A percentile compares a stretch with the other conserved stretches of the same genome.
Evolutionary conservation across 64 coral and sea anemone species (phyloP).

Genomic region (Platygyra sinensis): DNA sequence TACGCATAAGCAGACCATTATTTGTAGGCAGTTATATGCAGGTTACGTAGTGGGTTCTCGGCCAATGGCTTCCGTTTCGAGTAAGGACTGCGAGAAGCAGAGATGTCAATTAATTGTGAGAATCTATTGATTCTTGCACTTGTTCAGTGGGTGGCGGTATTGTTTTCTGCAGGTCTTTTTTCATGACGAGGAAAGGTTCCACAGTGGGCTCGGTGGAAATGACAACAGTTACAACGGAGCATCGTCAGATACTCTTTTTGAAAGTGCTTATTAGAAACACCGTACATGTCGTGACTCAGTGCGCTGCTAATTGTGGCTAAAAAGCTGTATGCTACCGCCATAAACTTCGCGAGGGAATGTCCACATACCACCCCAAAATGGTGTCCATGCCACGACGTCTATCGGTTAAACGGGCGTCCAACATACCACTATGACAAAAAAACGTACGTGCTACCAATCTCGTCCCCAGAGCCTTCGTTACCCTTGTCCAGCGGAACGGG

Average conservation of each 20-base stretch:
- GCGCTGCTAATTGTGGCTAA: conserved; percentile 59
- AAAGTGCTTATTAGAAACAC: conserved; percentile 70
- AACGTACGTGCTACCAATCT: conserved; percentile 59
- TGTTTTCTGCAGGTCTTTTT: no score
- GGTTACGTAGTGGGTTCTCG: no score
- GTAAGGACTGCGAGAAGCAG: no score
- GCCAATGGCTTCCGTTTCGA: no score
- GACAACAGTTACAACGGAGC: background rate
- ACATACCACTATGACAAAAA: conserved; percentile 70
- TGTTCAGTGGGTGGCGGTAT: no score
- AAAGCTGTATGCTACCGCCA: conserved; percentile 45
- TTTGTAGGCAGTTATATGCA: no score
- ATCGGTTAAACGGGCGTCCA: conserved; percentile 59
- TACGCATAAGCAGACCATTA: no score
- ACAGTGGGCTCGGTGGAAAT: background rate
- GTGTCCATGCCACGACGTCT: conserved; percentile 64
- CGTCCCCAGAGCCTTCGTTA: no score
- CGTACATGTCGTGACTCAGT: conserved; percentile 64
- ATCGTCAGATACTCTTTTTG: conserved; percentile 57
- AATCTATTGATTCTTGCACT: no score
- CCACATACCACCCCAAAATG: conserved; percentile 32
- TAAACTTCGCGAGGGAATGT: conserved; percentile 30
- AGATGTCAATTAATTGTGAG: no score
- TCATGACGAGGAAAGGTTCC: no score
- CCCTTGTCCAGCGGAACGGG: no score